These are phyloP conservation scores for Chlorops oryzae DNA, from an alignment of 1,140 invertebrate species.

Conservation along the genomic window DNA sequence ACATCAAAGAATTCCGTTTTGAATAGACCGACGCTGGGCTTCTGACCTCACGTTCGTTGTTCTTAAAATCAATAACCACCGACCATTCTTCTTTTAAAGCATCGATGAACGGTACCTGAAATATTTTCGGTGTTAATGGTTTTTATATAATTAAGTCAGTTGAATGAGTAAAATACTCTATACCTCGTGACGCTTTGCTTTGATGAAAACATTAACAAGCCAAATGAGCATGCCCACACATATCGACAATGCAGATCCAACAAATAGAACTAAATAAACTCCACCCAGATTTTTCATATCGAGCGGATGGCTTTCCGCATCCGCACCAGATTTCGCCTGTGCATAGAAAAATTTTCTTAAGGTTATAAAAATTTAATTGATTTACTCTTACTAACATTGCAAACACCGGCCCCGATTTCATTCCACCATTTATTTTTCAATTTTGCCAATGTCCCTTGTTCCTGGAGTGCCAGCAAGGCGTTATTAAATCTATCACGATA, in stretches of 20 bases:
- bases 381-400: conserved; percentile 52
- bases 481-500: conserved; percentile 68
- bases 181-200: conserved; percentile 36
- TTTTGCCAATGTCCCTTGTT: conserved; percentile 68
- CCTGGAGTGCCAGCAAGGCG: conserved; percentile 71
- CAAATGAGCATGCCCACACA: conserved; percentile 45
- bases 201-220: conserved; percentile 33
- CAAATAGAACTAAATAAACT: conserved; percentile 62
- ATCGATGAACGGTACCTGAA: conserved; percentile 59
- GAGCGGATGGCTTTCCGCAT: conserved; percentile 29
- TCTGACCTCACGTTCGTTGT: conserved; percentile 34
- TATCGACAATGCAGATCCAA: conserved; percentile 48
- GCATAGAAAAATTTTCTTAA: conserved; percentile 1
- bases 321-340: conserved; percentile 23
- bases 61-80: conserved; percentile 53
- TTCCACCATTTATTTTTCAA: conserved; percentile 91
- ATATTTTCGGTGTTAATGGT: neutral
- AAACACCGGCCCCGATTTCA: conserved; percentile 71
- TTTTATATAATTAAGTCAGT: conserved; percentile 2
- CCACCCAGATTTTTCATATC: conserved; percentile 61
- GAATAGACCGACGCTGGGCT: conserved; percentile 41
- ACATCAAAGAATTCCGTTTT: conserved; percentile 39
- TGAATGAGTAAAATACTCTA: no score
- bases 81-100: conserved; percentile 66
- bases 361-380: neutral